phyloP scores from a whole-genome alignment of 2,888 invertebrate genomes.

The Campaea margaritaria region DNA sequence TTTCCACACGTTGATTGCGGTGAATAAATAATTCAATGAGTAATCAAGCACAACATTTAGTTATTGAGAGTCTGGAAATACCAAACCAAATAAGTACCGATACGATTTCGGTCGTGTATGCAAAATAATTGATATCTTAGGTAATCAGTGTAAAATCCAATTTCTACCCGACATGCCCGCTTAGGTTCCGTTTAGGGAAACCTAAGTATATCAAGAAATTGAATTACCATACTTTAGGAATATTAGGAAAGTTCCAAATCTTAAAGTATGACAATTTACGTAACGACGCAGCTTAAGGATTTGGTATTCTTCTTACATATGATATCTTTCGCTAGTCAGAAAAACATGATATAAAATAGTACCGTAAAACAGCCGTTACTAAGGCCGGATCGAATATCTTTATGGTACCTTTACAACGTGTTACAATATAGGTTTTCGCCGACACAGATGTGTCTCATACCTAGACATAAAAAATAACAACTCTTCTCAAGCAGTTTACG shows the following conservation, averaged over 20 bases:
- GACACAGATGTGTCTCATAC: conserved; percentile 36
- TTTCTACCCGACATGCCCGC: too few relatives aligned
- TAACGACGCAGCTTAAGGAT: conserved; percentile 3
- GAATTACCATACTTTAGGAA: too few relatives aligned
- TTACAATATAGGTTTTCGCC: conserved; percentile 37
- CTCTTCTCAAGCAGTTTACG: conserved; percentile 31
- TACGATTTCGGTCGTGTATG: too few relatives aligned
- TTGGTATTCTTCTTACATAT: conserved; percentile 15
- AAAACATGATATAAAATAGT: conserved; percentile 30
- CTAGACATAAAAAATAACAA: conserved; percentile 38
- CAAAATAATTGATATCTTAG: too few relatives aligned
- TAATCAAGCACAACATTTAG: too few relatives aligned
- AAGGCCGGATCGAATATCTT: conserved; percentile 37
- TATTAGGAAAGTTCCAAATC: background rate
- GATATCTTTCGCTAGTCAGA: conserved; percentile 12
- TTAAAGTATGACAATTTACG: too few relatives aligned
- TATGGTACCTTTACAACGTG: conserved; percentile 36
- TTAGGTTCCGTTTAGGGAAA: background rate
- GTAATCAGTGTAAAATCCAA: too few relatives aligned
- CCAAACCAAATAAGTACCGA: too few relatives aligned
- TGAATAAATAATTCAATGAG: too few relatives aligned
- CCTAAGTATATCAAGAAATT: too few relatives aligned
- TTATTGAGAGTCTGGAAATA: too few relatives aligned
- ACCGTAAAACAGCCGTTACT: conserved; percentile 34
- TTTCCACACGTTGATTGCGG: too few relatives aligned